Evolutionary conservation across 2,113 vertebrate genomes (phyloP).

Genomic region (Montifringilla adamsi): DNA sequence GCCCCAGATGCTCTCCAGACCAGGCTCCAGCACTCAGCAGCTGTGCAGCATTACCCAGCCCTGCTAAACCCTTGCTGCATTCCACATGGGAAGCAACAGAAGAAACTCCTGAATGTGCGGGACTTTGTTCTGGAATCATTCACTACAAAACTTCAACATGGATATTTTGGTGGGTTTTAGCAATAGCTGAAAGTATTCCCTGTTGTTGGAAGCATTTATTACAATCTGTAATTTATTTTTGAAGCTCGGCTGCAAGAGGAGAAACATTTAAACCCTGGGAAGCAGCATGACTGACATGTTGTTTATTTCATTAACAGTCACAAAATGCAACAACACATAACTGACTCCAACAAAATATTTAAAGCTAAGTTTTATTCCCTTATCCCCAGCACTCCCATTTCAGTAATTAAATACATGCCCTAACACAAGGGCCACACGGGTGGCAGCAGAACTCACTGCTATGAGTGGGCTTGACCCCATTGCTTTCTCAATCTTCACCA

Average conservation of each 20-base stretch:
- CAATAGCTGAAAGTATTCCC: background rate
- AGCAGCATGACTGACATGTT: background rate
- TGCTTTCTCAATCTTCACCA: background rate
- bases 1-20: conserved; percentile 14
- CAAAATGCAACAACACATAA: background rate
- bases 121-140: background rate
- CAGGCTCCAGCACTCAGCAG: background rate
- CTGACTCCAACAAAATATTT: background rate
- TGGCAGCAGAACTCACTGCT: background rate
- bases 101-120: background rate
- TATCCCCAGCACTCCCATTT: background rate
- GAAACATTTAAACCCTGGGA: background rate
- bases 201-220: background rate
- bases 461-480: background rate
- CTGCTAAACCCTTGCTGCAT: background rate
- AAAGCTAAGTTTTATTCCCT: background rate
- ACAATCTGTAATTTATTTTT: background rate
- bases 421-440: background rate
- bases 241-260: background rate
- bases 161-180: background rate
- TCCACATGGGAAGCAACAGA: background rate
- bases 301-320: background rate
- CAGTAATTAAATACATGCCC: background rate
- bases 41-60: background rate
- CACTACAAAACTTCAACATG: background rate